These are phyloP conservation scores for Lamellibrachia luymesi DNA, from an alignment of 1,140 invertebrate species.

Conservation along the genomic window DNA sequence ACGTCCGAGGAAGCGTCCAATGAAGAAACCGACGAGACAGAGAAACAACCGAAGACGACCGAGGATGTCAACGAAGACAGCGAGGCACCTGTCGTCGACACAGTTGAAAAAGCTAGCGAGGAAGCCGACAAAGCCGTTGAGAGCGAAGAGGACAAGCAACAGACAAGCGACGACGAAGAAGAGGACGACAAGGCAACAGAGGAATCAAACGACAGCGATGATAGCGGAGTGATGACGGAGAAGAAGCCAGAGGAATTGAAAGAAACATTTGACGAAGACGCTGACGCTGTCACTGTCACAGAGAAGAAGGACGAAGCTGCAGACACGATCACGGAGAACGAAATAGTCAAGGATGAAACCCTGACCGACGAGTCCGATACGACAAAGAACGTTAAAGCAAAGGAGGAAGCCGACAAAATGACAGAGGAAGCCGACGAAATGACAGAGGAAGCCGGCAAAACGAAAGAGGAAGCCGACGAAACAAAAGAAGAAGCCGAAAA, in stretches of 20 bases:
- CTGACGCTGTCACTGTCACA: not conserved
- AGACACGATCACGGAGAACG: not conserved
- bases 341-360: not conserved
- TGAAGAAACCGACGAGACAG: not conserved
- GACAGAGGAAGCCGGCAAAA: no score
- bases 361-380: not conserved
- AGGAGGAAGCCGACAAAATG: not conserved
- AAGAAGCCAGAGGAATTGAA: not conserved
- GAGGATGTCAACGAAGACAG: not conserved
- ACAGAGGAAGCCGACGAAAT: no score
- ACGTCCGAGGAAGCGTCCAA: not conserved
- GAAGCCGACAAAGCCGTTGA: not conserved
- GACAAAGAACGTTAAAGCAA: not conserved
- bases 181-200: not conserved
- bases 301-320: not conserved
- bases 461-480: no score
- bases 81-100: not conserved
- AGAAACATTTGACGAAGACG: not conserved
- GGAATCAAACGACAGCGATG: not conserved
- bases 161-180: not conserved
- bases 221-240: not conserved
- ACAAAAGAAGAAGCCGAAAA: no score
- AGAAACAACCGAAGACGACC: not conserved
- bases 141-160: not conserved
- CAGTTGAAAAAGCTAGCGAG: not conserved